Conservation (phyloP, 2,888 invertebrate species). For the Drosophila histrio region DNA sequence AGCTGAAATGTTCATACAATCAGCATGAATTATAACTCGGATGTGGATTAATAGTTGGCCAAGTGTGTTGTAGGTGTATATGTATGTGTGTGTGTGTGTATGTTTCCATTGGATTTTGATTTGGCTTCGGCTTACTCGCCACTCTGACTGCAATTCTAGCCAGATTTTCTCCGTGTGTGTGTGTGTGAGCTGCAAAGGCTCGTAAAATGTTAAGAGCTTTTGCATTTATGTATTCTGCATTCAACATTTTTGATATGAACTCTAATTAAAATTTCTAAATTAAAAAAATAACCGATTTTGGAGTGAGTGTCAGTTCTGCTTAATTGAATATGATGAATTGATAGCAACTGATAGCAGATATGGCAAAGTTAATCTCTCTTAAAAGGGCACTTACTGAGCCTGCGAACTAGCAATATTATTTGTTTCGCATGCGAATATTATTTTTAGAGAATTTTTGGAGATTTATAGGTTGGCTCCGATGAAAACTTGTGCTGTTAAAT, state of each 20-base stretch:
- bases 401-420: background rate
- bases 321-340: constrained; percentile 8
- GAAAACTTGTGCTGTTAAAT: background rate
- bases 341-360: no score
- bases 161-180: constrained; percentile 25
- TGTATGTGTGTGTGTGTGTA: constrained; percentile 5
- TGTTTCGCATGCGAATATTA: background rate
- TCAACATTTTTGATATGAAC: constrained; percentile 22
- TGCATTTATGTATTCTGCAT: constrained; percentile 14
- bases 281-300: constrained; percentile 13
- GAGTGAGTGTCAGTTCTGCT: background rate
- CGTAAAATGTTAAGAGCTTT: constrained; percentile 40
- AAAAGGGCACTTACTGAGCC: no score
- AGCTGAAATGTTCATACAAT: constrained; percentile 79
- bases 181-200: constrained; percentile 11
- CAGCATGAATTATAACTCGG: constrained; percentile 80
- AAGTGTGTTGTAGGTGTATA: constrained; percentile 26
- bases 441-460: background rate
- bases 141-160: constrained; percentile 31
- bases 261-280: constrained; percentile 44
- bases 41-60: constrained; percentile 77
- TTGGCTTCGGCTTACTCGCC: constrained; percentile 35
- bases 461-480: background rate
- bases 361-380: no score
- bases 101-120: constrained; percentile 18